Percentiles rank a stretch among this genome's conserved stretches.
These are phyloP conservation scores for Zaprionus ornatus DNA, from an alignment of 1,140 invertebrate species.

Conservation along the genomic window DNA sequence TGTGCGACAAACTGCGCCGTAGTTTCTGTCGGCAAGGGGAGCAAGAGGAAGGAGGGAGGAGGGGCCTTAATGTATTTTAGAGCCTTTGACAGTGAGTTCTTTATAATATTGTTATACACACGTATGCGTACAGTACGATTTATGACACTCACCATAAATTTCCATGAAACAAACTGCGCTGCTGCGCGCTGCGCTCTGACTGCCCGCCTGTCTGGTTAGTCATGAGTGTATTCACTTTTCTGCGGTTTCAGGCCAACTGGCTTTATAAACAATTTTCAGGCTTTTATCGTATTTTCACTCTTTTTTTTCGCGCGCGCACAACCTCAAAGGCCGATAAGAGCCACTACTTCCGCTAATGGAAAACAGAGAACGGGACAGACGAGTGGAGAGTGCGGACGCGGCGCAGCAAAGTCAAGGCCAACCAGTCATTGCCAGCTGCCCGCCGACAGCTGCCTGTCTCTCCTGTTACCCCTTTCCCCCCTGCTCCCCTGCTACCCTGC, in stretches of 20 bases:
- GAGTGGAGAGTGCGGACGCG: background rate
- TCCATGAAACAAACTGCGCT: constrained; percentile 54
- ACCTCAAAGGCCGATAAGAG: constrained; percentile 51
- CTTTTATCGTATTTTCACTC: constrained; percentile 75
- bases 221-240: constrained; percentile 8
- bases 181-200: no score
- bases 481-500: no score
- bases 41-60: background rate
- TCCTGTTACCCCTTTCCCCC: background rate
- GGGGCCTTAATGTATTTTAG: constrained; percentile 54
- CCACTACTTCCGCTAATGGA: constrained; percentile 68
- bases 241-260: constrained; percentile 23
- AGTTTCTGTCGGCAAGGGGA: constrained; percentile 1
- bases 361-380: background rate
- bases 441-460: background rate
- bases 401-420: constrained; percentile 69
- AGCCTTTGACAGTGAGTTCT: constrained; percentile 46
- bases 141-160: constrained; percentile 70
- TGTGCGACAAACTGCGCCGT: constrained; percentile 1
- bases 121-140: constrained; percentile 43
- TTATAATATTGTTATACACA: constrained; percentile 34
- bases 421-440: constrained; percentile 13
- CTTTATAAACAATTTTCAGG: constrained; percentile 71
- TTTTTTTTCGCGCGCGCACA: constrained; percentile 24
- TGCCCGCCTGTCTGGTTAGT: constrained; percentile 26